Evolutionary conservation across 2,797 vertebrate genomes (phyloP).

Genomic region (Netta rufina): DNA sequence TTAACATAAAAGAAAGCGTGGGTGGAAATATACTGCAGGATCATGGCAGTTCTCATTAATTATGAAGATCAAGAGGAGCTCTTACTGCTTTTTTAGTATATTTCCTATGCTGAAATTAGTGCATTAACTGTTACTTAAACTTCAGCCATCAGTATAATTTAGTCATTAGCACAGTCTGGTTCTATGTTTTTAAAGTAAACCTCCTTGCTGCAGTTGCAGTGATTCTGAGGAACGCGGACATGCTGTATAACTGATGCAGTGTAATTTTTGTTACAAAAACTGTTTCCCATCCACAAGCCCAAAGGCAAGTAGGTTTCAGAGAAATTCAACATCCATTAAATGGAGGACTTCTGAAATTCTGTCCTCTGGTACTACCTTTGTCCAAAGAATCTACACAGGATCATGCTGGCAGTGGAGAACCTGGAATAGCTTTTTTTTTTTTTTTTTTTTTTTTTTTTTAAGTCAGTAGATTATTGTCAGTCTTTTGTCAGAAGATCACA

Average conservation of each 20-base stretch:
- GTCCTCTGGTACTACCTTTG: neutral
- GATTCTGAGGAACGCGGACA: neutral
- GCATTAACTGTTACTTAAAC: slow-evolving; percentile 24
- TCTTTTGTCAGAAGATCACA: neutral
- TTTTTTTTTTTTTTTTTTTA: neutral
- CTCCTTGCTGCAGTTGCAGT: neutral
- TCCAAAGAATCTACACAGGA: neutral
- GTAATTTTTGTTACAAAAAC: neutral
- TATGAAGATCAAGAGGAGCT: neutral
- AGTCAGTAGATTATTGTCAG: neutral
- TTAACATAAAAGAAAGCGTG: slow-evolving; percentile 9
- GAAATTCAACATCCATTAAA: neutral
- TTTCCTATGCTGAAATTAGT: slow-evolving; percentile 31
- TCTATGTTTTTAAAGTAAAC: slow-evolving; percentile 11
- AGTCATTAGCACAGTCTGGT: slow-evolving; percentile 8
- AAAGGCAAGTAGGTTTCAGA: neutral
- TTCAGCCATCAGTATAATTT: neutral
- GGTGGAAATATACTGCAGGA: slow-evolving; percentile 30
- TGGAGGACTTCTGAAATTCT: neutral
- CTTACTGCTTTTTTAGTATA: neutral
- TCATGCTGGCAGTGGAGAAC: neutral
- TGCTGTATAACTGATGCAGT: accelerated
- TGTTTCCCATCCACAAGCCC: neutral
- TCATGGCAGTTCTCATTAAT: slow-evolving; percentile 34
- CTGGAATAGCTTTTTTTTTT: neutral